phyloP scores from a whole-genome alignment of 2,113 vertebrate species.

The Stercorarius parasiticus region DNA sequence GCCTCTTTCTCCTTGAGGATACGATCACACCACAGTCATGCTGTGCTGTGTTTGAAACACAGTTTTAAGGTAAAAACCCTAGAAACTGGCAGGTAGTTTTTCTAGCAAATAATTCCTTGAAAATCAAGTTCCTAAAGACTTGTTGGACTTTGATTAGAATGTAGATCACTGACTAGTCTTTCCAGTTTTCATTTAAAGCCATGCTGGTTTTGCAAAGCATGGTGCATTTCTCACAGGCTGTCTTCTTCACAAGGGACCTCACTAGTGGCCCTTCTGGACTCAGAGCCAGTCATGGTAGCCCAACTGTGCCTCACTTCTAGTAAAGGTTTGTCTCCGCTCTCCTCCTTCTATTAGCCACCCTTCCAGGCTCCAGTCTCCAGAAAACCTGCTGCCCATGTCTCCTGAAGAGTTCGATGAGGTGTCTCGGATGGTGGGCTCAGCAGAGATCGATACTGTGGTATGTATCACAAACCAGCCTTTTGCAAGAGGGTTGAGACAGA shows the following conservation, averaged over 20 bases:
- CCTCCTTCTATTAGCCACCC: constrained; percentile 76
- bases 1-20: background rate
- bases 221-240: background rate
- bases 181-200: background rate
- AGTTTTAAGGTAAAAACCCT: background rate
- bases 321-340: background rate
- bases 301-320: background rate
- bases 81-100: background rate
- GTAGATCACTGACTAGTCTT: background rate
- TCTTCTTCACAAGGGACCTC: background rate
- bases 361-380: constrained; percentile 83
- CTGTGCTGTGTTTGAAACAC: background rate
- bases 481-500: rapidly evolving
- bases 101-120: background rate
- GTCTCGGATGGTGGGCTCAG: constrained; percentile 73
- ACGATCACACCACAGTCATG: background rate
- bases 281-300: background rate
- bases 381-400: constrained; percentile 92
- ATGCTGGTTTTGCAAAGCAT: background rate
- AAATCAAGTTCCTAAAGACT: background rate
- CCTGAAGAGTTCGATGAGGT: constrained; percentile 87
- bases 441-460: constrained; percentile 85
- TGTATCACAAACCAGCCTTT: background rate
- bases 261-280: background rate
- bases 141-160: background rate